Evolutionary conservation across 2,888 invertebrate genomes (phyloP).

Genomic region (Parnassius orleans): DNA sequence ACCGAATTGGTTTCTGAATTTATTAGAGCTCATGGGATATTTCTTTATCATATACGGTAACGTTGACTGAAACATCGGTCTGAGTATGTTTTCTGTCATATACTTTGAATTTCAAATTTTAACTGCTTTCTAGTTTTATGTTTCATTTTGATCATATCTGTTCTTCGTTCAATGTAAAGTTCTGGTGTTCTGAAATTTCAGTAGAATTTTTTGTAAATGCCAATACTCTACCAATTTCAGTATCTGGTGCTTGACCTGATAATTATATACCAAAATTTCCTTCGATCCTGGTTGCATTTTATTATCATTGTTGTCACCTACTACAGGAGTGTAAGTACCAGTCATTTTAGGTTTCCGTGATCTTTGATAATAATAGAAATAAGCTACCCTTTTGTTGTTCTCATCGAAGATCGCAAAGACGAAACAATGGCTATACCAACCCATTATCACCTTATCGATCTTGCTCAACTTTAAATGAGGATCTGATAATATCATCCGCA

Average conservation of each 20-base stretch:
- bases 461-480: constrained; percentile 98
- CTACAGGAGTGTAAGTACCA: constrained; percentile 95
- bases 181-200: constrained; percentile 92
- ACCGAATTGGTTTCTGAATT: constrained; percentile 98
- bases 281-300: constrained; percentile 99
- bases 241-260: constrained; percentile 95
- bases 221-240: constrained; percentile 96
- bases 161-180: constrained; percentile 94
- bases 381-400: constrained; percentile 97
- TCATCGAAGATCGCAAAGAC: constrained; percentile 93
- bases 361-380: constrained; percentile 99
- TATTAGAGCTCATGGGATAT: constrained; percentile 96
- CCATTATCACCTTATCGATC: constrained; percentile 98
- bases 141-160: constrained; percentile 97
- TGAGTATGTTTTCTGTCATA: constrained; percentile 97
- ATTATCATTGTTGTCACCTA: constrained; percentile 98
- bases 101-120: constrained; percentile 91
- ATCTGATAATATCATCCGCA: constrained; percentile 96
- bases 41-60: constrained; percentile 95
- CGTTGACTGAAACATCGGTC: constrained; percentile 97
- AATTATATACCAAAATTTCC: constrained; percentile 98
- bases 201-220: constrained; percentile 99
- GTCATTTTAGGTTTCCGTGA: constrained; percentile 97
- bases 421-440: constrained; percentile 99
- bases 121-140: constrained; percentile 94